Evolutionary conservation across 2,888 invertebrate genomes (phyloP), one percentile per base, ranked within the genome.

Genomic region (Tetranychus piercei): DNA sequence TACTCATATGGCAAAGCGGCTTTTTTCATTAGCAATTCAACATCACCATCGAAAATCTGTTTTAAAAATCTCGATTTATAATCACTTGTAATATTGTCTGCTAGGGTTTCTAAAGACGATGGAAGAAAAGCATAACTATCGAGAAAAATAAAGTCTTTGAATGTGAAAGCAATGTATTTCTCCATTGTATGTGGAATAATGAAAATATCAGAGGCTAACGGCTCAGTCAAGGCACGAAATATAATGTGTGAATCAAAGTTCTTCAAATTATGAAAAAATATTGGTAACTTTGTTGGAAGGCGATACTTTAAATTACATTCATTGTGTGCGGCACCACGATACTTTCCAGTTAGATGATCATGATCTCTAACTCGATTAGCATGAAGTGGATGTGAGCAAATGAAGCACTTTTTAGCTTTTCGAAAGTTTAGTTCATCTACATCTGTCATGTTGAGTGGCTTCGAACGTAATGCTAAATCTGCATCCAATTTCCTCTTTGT

Each of bases 211-310:
- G 6, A 6, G 18, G 22, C 18, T 18, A 66, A 8, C 18, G 6
- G 8, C 6, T 6, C 22, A 20, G 6, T 18, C 22, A 66, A 67
- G 1, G 67, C 67, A 18, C n/a, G 67, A 6, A 67, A n/a, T 18
- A 67, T 67, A 67, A 66, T 18, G 66, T 66, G 66, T 6, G 8
- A 6, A 22, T 67, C 67, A 67, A 67, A 67, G n/a, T 67, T 67
- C n/a, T 67, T 67, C n/a, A 67, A 22, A 67, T 67, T 67, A n/a
- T 67, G 67, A 22, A 67, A 67, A 9, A 67, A 9, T 22, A 67
- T n/a, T 0, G 67, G 67, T 18, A 67, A 1, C n/a, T 67, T 67
- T 22, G 20, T 6, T 6, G 67, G n/a, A 9, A 67, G n/a, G 8
- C 67, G 2, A 67, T 22, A 67, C 0, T 2, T n/a, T 20, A 67